These are phyloP conservation scores for Crocodylus rhombifer DNA, from an alignment of 2,797 vertebrate species.

Conservation along the genomic window DNA sequence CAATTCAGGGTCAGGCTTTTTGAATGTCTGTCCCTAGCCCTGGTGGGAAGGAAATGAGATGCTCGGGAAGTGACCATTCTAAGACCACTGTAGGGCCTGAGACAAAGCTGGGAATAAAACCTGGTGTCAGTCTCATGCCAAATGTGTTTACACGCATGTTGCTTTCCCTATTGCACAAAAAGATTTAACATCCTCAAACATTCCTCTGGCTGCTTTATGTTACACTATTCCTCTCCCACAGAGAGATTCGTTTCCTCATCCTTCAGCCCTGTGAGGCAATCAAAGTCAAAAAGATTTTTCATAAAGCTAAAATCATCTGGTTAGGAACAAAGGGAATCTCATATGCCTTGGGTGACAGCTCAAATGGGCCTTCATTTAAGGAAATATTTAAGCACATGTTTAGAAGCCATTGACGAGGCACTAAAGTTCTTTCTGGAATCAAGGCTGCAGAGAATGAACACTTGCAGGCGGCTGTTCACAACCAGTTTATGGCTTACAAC, in stretches of 20 bases:
- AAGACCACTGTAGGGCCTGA: too few relatives aligned
- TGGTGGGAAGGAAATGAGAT: too few relatives aligned
- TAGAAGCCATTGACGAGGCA: neutral
- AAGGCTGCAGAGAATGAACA: neutral
- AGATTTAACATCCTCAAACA: too few relatives aligned
- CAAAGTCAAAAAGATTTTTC: neutral
- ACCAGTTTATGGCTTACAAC: neutral
- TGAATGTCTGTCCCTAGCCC: too few relatives aligned
- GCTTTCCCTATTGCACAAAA: too few relatives aligned
- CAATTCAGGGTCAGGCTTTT: too few relatives aligned
- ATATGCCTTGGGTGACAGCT: neutral
- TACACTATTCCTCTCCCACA: too few relatives aligned
- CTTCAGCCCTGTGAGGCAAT: neutral
- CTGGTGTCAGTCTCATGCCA: too few relatives aligned
- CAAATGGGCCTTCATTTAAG: rapidly evolving
- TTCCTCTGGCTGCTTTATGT: too few relatives aligned
- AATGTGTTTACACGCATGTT: too few relatives aligned
- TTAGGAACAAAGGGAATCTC: neutral
- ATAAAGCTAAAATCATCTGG: neutral
- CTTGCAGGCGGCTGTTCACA: neutral
- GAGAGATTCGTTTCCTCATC: neutral
- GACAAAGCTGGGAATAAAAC: too few relatives aligned
- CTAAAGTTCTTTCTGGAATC: constrained; percentile 23
- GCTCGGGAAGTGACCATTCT: too few relatives aligned
- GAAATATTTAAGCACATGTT: neutral